Evolutionary conservation across 2,888 invertebrate species (phyloP).

Genomic region (Dryobota labecula): DNA sequence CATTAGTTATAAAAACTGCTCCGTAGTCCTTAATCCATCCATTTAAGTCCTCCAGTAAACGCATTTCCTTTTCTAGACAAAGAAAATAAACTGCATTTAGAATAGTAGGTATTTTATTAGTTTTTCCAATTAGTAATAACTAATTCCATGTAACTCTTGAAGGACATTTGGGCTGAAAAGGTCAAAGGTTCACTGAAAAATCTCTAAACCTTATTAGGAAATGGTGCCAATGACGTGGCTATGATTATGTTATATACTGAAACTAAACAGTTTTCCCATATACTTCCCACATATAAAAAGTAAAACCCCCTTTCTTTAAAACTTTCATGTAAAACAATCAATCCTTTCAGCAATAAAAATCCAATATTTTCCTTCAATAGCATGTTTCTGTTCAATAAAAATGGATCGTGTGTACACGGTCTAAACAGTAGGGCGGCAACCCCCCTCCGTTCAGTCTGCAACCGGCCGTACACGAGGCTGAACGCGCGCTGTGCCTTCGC

Average conservation of each 20-base stretch:
- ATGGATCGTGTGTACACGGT: conserved; percentile 64
- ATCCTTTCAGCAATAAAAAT: conserved; percentile 61
- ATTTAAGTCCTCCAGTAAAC: not conserved
- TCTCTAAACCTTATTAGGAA: not conserved
- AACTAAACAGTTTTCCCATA: not conserved
- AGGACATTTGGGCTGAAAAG: conserved; percentile 1
- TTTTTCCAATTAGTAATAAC: not conserved
- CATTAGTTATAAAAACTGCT: not conserved
- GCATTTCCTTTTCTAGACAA: not conserved
- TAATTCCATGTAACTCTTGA: not conserved
- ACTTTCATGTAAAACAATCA: conserved; percentile 45
- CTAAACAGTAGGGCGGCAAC: conserved; percentile 74
- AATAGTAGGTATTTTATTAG: not conserved
- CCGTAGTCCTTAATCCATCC: not conserved
- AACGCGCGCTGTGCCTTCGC: conserved; percentile 66
- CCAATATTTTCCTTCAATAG: conserved; percentile 59
- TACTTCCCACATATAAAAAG: not conserved
- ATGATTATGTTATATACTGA: not conserved
- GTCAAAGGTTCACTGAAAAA: conserved; percentile 24
- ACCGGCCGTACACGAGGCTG: conserved; percentile 65
- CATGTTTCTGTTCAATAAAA: conserved; percentile 66
- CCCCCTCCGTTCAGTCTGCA: conserved; percentile 74
- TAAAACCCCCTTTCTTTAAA: conserved; percentile 13
- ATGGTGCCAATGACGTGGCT: not conserved
- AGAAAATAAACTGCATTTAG: not conserved